Base-by-base conservation (phyloP, 2,113 vertebrate genomes). In the Nibea albiflora region DNA sequence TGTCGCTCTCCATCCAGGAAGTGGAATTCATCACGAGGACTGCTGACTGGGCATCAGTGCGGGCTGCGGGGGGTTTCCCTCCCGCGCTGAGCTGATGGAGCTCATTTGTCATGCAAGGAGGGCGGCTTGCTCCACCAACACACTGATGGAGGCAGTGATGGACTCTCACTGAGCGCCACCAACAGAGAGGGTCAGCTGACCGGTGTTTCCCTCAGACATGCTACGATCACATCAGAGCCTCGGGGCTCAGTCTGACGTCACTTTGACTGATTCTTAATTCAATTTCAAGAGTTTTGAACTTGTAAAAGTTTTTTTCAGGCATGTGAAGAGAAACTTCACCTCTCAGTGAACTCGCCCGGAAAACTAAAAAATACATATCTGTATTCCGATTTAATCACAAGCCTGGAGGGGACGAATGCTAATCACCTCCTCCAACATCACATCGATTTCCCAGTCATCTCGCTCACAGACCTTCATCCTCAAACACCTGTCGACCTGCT, bases 1-100 rank as follows among this genome's bases (percentile, higher is more conserved):
- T 17, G 58, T 65, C 35, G 76, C 57, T 74, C 53, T 66, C 44
- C 3, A 10, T 72, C 31, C 68, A 70, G 72, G 53, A 75, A 42
- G 47, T 62, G 42, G 49, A 39, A 88, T 80, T 80, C 67, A 72
- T 71, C 82, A 65, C 0, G 75, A 76, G 47, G n/a, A 83, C 26
- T 76, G 85, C 84, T 89, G 83, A 88, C 70, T 83, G 64, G 49
- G 80, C 67, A 50, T 69, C 58, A 66, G 62, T 20, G 24, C 24
- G 31, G 67, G 67, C 80, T 67, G 60, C n/a, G 17, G 54, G 84
- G 83, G 84, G 81, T 63, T 73, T 61, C 75, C 46, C 54, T 82
- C 71, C 73, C 60, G 70, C 61, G 78, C 8, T 2, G 12, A 26
- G 44, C 60, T 75, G 86, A 86, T 86, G 2, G 78, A 84, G 44